phyloP scores from a whole-genome alignment of 2,888 invertebrate species.

The Pterostichus niger region DNA sequence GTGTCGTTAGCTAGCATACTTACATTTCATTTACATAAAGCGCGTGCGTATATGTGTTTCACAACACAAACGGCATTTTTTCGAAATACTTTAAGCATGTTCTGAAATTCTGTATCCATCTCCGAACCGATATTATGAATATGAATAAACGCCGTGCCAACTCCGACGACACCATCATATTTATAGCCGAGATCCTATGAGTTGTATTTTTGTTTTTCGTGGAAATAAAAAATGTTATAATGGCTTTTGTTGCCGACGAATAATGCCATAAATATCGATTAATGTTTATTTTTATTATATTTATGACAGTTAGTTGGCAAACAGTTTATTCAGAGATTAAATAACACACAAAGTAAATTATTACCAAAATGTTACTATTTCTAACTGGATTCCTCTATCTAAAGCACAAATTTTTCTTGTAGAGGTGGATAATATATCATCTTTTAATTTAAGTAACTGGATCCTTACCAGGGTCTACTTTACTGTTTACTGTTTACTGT shows the following conservation, averaged over 20 bases:
- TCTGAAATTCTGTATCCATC: conserved; percentile 58
- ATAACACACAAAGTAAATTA: conserved; percentile 50
- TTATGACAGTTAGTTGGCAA: conserved; percentile 62
- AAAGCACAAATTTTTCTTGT: conserved; percentile 4
- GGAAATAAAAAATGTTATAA: conserved; percentile 59
- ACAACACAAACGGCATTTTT: conserved; percentile 61
- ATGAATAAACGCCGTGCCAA: conserved; percentile 39
- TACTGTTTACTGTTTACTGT: conserved; percentile 13
- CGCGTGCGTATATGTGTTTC: conserved; percentile 26
- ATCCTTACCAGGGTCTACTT: not conserved
- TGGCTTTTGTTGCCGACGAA: conserved; percentile 49
- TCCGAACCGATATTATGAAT: conserved; percentile 52
- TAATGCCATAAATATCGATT: conserved; percentile 62
- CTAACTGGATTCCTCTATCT: conserved; percentile 37
- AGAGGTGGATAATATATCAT: conserved; percentile 5
- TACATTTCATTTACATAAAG: conserved; percentile 59
- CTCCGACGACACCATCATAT: conserved; percentile 39
- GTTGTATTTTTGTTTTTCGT: conserved; percentile 60
- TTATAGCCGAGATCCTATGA: conserved; percentile 49
- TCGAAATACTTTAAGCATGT: conserved; percentile 62
- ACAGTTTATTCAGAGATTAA: conserved; percentile 50
- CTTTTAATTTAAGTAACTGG: not conserved
- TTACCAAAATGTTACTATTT: conserved; percentile 45
- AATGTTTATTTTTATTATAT: conserved; percentile 61
- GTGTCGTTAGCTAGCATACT: conserved; percentile 52